A percentile compares a stretch with the other conserved stretches of the same genome.
Evolutionary conservation across 23 tunicate genomes (phyloP).

Genomic region (Trididemnum miniatum): DNA sequence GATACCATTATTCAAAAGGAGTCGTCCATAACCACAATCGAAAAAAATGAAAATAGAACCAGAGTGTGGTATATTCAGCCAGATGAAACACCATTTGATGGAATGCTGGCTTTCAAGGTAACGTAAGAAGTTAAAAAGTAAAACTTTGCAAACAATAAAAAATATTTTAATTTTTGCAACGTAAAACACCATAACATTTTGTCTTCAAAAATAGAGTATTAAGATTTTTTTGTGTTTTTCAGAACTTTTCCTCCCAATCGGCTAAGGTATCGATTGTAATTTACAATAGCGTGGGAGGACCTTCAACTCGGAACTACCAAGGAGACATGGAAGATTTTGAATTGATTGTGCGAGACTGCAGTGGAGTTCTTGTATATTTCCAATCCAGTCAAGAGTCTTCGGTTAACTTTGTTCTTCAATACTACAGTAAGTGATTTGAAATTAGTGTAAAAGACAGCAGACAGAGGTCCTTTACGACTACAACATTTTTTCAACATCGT

Average conservation of each 20-base stretch:
- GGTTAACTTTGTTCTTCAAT: conserved; percentile 26
- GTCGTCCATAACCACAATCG: not conserved
- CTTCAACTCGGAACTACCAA: conserved; percentile 1
- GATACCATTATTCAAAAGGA: conserved; percentile 16
- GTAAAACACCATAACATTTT: too few species aligned
- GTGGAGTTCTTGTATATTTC: conserved; percentile 13
- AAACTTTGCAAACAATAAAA: too few species aligned
- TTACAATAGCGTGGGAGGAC: not conserved
- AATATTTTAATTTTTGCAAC: too few species aligned
- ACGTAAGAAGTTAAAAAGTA: too few species aligned
- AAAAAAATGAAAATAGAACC: conserved; percentile 10
- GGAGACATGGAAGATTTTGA: conserved; percentile 32
- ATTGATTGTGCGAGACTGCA: conserved; percentile 10
- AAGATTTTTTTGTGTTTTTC: not conserved
- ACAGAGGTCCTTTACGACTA: too few species aligned
- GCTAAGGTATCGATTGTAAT: not conserved
- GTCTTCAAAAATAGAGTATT: not conserved
- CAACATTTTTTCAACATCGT: too few species aligned
- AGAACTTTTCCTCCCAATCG: conserved; percentile 10
- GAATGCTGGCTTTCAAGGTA: conserved; percentile 49
- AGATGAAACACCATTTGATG: not conserved
- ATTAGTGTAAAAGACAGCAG: too few species aligned
- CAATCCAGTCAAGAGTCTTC: not conserved
- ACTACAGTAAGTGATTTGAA: conserved; percentile 32
- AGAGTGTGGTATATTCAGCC: conserved; percentile 35